phyloP scores from a whole-genome alignment of 2,113 vertebrate genomes.

The Pardalotus punctatus region DNA sequence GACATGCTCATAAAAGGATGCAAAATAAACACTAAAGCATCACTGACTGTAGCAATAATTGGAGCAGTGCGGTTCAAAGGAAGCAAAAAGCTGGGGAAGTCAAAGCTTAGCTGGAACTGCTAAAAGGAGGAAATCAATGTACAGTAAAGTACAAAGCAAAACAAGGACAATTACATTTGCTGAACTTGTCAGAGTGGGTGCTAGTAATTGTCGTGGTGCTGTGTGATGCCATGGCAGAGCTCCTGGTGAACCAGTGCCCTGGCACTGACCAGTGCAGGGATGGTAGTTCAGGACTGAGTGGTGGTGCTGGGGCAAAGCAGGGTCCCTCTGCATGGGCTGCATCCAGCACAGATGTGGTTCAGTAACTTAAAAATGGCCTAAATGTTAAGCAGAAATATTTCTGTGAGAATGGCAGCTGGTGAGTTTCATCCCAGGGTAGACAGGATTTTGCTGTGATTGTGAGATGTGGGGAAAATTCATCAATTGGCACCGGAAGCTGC shows the following conservation, averaged over 20 bases:
- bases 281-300: background rate
- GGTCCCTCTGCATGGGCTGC: background rate
- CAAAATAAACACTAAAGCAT: background rate
- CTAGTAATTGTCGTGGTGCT: rapidly evolving
- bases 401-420: background rate
- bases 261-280: rapidly evolving
- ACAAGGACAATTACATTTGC: background rate
- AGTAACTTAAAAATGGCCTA: background rate
- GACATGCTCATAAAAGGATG: background rate
- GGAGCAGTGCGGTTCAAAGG: background rate
- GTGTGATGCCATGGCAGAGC: rapidly evolving
- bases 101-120: background rate
- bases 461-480: background rate
- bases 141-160: background rate
- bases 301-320: background rate
- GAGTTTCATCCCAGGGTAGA: background rate
- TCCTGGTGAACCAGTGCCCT: background rate
- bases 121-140: background rate
- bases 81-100: background rate
- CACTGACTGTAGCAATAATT: background rate
- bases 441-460: background rate
- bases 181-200: background rate
- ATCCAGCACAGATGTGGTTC: rapidly evolving
- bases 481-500: rapidly evolving
- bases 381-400: background rate